Base-by-base conservation (phyloP, 2,113 vertebrate genomes). In the Brachypteracias leptosomus region DNA sequence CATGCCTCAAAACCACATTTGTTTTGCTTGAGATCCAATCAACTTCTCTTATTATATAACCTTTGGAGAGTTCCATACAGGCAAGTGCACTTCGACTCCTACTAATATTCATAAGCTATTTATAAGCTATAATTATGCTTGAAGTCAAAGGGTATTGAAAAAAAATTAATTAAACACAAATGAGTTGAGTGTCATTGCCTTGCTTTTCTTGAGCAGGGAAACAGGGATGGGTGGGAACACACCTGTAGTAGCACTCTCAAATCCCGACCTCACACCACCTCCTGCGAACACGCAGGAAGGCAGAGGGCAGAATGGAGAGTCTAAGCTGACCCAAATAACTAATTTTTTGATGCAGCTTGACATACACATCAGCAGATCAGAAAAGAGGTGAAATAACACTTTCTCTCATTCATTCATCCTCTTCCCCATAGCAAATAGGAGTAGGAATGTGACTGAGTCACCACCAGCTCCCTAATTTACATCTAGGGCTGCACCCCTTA, bases 21-120 rank as follows among this genome's bases (percentile, higher is more conserved):
- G 72, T 89, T 93, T 90, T 77, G 36, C 75, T 71, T 78, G 65
- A 92, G 51, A 85, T 68, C 47, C 33, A 90, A 71, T 89, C 91
- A 71, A 26, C 16, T 94, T 85, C 59, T 92, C 63, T 29, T 88
- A 73, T 84, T 90, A 88, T 80, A 49, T 54, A 82, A 70, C 61
- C 59, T 89, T 79, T 38, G 33, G 25, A 93, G 90, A 49, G 33
- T 55, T 91, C 74, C 47, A 75, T 29, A 80, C 47, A 86, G 59
- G 52, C 67, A 70, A 95, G 67, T 54, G 47, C 42, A 84, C 33
- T 90, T 66, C n/a, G 13, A 77, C 12, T 6, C 47, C 79, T 76
- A 61, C 58, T 73, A 54, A 80, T 61, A 57, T 87, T 93, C 85
- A 35, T 55, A 91, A 89, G 59, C 21, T 85, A 75, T 87, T 92